These are phyloP conservation scores for Cercopithecus petaurista DNA, from an alignment of 2,797 vertebrate species.

Conservation along the genomic window DNA sequence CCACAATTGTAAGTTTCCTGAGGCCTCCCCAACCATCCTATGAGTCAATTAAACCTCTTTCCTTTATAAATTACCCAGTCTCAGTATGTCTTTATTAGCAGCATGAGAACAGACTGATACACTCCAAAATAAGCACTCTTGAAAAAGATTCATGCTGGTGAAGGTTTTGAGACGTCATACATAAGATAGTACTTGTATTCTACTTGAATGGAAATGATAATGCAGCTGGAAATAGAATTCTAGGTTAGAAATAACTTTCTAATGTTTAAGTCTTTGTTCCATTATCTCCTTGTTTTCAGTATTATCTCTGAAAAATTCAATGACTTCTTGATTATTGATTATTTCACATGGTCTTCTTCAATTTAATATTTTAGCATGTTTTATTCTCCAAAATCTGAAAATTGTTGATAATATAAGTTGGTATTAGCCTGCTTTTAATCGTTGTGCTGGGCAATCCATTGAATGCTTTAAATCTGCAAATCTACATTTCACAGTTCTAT, in stretches of 20 bases:
- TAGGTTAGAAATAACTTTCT: no score
- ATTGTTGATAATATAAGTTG: neutral
- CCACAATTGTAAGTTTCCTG: no score
- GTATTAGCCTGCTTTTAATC: neutral
- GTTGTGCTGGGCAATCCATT: accelerated
- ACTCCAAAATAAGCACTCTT: neutral
- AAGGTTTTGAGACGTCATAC: neutral
- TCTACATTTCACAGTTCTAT: neutral
- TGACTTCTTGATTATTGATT: neutral
- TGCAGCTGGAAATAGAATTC: neutral
- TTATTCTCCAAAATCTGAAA: neutral
- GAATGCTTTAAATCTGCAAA: neutral
- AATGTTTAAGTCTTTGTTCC: no score
- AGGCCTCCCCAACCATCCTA: no score
- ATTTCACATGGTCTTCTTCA: accelerated
- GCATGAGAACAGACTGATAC: no score
- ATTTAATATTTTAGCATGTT: neutral
- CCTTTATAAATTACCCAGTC: no score
- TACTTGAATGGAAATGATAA: neutral
- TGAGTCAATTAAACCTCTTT: no score
- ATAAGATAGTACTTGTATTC: neutral
- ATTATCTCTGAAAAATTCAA: neutral
- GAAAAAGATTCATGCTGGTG: neutral
- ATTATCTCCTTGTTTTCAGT: neutral
- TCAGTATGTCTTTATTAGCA: no score